These are phyloP conservation scores for Leucopsar rothschildi DNA, from an alignment of 2,113 vertebrate genomes.

Conservation along the genomic window DNA sequence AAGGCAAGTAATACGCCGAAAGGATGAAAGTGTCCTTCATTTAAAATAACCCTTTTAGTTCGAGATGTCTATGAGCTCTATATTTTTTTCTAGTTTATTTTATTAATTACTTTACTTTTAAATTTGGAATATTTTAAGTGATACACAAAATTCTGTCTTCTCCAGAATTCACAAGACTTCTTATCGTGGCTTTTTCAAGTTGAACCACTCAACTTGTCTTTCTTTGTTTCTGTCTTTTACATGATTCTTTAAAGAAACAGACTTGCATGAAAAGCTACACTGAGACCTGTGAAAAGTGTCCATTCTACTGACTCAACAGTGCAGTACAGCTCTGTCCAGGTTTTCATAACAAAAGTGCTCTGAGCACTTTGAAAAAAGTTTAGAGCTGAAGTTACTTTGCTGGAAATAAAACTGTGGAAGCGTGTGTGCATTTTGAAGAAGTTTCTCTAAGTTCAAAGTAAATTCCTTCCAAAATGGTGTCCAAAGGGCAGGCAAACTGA, in stretches of 20 bases:
- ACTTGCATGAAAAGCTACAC: not conserved
- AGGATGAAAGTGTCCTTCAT: not conserved
- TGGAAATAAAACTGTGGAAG: not conserved
- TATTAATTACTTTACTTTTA: not conserved
- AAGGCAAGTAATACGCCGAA: not conserved
- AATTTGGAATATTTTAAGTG: not conserved
- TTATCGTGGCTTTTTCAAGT: not conserved
- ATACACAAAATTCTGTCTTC: not conserved
- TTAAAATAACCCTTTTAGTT: not conserved
- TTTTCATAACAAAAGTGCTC: not conserved
- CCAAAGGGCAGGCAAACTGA: accelerated
- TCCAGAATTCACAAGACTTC: not conserved
- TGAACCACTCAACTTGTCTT: not conserved
- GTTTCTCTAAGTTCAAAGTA: not conserved
- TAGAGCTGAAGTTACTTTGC: not conserved
- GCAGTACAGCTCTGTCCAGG: not conserved
- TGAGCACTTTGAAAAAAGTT: not conserved
- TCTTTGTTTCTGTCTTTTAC: not conserved
- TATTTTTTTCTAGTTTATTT: not conserved
- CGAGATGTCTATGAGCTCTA: accelerated
- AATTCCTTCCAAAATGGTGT: not conserved
- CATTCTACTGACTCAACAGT: not conserved
- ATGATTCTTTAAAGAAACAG: not conserved
- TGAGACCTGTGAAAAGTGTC: not conserved
- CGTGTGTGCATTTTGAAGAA: not conserved